Conservation (phyloP, 1,140 invertebrate species). For the Philotrypesis tridentata region DNA sequence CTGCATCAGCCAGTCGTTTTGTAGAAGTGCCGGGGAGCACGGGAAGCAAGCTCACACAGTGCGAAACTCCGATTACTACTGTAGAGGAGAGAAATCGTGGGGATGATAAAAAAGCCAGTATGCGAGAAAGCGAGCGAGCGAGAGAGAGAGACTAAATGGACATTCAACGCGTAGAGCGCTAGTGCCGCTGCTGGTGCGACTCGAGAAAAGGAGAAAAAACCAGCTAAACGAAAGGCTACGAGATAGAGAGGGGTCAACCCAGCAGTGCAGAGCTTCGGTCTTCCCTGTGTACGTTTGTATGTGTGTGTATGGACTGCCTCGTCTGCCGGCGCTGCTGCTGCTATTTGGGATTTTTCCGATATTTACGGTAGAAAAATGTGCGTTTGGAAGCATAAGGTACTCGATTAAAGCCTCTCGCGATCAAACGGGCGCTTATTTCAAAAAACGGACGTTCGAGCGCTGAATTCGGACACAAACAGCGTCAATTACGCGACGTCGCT, state of each 20-base stretch:
- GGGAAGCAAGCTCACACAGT: background rate
- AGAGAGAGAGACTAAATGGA: background rate
- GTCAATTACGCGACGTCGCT: too few species aligned
- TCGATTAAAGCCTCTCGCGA: background rate
- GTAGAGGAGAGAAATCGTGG: background rate
- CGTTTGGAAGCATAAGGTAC: background rate
- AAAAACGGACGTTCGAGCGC: too few species aligned
- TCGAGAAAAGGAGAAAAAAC: background rate
- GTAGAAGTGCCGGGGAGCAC: background rate
- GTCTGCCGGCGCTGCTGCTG: background rate
- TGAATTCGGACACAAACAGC: too few species aligned
- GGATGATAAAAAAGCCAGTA: background rate
- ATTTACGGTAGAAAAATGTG: background rate
- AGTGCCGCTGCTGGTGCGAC: background rate
- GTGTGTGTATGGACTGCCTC: background rate
- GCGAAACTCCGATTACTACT: conserved; percentile 14
- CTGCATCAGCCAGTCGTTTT: background rate
- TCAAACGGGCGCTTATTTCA: background rate
- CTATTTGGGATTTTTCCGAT: background rate
- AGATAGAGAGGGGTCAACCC: conserved; percentile 2
- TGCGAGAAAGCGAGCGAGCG: background rate
- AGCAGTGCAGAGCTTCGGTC: background rate
- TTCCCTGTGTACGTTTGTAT: too few species aligned
- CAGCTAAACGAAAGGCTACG: background rate
- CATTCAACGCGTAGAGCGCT: background rate